Conservation (phyloP, 2,797 vertebrate genomes). For the Glyptemys insculpta region DNA sequence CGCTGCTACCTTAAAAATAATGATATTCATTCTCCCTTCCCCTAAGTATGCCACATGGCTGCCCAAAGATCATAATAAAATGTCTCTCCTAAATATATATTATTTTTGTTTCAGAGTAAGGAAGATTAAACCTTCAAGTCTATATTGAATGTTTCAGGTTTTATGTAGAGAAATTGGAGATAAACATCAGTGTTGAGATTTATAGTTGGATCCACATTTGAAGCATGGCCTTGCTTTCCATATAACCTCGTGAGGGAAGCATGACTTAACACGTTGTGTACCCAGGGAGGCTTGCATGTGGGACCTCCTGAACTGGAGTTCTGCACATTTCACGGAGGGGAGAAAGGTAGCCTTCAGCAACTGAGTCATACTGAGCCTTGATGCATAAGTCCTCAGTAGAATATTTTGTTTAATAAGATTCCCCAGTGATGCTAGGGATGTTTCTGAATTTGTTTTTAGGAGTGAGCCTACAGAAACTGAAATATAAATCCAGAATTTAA, state of each 20-base stretch:
- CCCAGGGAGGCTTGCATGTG: background rate
- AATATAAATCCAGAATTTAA: background rate
- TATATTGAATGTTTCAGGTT: background rate
- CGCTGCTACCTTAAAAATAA: background rate
- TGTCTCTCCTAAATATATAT: background rate
- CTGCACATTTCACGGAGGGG: background rate
- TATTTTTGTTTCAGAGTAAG: background rate
- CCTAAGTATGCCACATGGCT: background rate
- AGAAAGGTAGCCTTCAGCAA: background rate
- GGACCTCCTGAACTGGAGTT: background rate
- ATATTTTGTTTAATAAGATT: background rate
- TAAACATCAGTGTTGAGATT: background rate
- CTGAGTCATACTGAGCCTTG: background rate
- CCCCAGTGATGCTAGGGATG: accelerated
- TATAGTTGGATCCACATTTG: background rate
- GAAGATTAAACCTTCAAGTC: background rate
- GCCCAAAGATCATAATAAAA: background rate
- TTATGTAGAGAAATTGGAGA: background rate
- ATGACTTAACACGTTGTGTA: background rate
- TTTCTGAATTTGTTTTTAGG: background rate
- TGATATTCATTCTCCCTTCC: background rate
- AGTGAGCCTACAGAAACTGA: background rate
- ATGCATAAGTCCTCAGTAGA: background rate
- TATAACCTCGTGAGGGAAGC: background rate
- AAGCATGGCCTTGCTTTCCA: background rate